Conservation (phyloP, 2,888 invertebrate genomes). For the Machimus atricapillus region DNA sequence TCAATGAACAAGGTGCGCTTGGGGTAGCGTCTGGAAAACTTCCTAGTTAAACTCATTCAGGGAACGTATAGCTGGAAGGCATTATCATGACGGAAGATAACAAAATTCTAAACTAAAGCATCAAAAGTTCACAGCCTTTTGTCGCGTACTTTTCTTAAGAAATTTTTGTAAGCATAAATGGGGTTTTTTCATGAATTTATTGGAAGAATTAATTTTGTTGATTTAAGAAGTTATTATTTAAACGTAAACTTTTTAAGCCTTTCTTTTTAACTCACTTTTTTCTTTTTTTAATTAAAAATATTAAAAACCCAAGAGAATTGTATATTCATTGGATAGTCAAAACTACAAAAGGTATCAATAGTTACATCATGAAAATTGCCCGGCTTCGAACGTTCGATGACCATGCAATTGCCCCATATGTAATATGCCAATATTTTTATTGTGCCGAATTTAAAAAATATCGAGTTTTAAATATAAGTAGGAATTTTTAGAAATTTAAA, state of each 20-base stretch:
- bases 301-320: no score
- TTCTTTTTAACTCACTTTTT: neutral
- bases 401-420: no score
- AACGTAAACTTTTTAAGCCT: neutral
- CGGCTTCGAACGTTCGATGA: no score
- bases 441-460: no score
- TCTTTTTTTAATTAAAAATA: no score
- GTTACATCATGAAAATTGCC: no score
- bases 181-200: neutral
- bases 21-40: neutral
- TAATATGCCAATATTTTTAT: no score
- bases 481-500: no score
- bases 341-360: no score
- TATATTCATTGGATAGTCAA: no score
- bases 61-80: neutral
- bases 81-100: neutral
- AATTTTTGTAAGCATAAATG: neutral
- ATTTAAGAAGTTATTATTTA: neutral
- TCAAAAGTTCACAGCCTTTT: neutral
- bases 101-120: neutral
- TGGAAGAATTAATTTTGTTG: neutral
- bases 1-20: neutral
- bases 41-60: neutral
- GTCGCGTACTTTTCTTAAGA: neutral
- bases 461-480: no score